Conservation (phyloP, 2,797 vertebrate genomes). For the Neopelma chrysocephalum region DNA sequence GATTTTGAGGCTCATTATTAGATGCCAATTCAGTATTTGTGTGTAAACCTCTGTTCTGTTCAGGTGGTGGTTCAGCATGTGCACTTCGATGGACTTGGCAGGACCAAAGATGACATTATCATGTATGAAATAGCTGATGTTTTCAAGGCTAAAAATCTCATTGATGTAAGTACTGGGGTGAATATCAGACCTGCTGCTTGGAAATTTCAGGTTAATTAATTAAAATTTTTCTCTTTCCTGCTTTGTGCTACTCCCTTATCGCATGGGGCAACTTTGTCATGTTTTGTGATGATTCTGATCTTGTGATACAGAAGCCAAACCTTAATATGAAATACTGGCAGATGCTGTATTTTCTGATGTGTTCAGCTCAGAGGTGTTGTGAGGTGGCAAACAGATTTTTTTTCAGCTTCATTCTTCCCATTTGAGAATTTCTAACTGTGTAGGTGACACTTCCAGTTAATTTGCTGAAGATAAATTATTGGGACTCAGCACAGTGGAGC, state of each 20-base stretch:
- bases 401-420: background rate
- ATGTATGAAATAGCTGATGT: slow-evolving; percentile 92
- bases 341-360: background rate
- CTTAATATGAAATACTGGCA: background rate
- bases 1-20: background rate
- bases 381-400: background rate
- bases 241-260: background rate
- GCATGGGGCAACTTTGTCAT: background rate
- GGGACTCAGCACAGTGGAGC: background rate
- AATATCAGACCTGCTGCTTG: background rate
- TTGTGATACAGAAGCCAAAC: background rate
- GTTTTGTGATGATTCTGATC: background rate
- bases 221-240: background rate
- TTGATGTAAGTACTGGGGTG: slow-evolving; percentile 83
- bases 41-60: background rate
- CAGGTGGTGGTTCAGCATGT: slow-evolving; percentile 95
- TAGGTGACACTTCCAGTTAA: background rate
- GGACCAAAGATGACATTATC: slow-evolving; percentile 95
- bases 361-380: background rate
- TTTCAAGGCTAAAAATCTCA: slow-evolving; percentile 92
- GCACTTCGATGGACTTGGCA: slow-evolving; percentile 91
- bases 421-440: background rate
- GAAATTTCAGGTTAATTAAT: background rate
- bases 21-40: background rate
- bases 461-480: background rate